Evolutionary conservation across 2,888 invertebrate species (phyloP).

Genomic region (Rutpela maculata): DNA sequence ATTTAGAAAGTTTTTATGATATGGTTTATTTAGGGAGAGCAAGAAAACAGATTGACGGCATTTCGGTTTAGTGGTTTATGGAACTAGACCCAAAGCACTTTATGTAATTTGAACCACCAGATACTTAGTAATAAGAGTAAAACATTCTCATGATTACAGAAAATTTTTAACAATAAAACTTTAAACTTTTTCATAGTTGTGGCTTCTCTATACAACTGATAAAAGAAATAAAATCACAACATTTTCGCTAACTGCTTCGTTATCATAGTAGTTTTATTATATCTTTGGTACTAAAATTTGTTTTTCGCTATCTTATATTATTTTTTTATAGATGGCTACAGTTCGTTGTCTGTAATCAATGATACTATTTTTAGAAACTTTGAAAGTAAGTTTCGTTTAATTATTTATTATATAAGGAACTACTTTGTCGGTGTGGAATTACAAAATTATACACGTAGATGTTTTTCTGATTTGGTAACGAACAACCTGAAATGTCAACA

Average conservation of each 20-base stretch:
- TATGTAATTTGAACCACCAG: conserved; percentile 22
- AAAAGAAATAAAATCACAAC: neutral
- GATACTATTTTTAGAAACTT: too few species aligned
- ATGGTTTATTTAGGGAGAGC: conserved; percentile 29
- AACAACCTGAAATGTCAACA: too few species aligned
- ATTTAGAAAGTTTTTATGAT: conserved; percentile 34
- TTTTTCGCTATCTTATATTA: neutral
- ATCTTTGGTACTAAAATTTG: neutral
- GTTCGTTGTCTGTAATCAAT: neutral
- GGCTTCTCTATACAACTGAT: conserved; percentile 8
- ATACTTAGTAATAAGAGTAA: conserved; percentile 11
- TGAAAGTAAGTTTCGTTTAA: too few species aligned
- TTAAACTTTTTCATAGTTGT: conserved; percentile 6
- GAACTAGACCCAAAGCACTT: conserved; percentile 27
- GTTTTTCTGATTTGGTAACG: too few species aligned
- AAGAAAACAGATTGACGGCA: conserved; percentile 36
- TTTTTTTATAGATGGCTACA: neutral
- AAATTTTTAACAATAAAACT: conserved; percentile 32
- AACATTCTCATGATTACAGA: conserved; percentile 22
- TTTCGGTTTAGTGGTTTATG: conserved; percentile 29
- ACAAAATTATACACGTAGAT: too few species aligned
- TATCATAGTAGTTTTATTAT: neutral
- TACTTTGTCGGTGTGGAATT: too few species aligned
- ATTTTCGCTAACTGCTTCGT: neutral
- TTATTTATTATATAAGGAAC: too few species aligned